Conservation (phyloP, 2,797 vertebrate genomes). For the Tangara arthus region DNA sequence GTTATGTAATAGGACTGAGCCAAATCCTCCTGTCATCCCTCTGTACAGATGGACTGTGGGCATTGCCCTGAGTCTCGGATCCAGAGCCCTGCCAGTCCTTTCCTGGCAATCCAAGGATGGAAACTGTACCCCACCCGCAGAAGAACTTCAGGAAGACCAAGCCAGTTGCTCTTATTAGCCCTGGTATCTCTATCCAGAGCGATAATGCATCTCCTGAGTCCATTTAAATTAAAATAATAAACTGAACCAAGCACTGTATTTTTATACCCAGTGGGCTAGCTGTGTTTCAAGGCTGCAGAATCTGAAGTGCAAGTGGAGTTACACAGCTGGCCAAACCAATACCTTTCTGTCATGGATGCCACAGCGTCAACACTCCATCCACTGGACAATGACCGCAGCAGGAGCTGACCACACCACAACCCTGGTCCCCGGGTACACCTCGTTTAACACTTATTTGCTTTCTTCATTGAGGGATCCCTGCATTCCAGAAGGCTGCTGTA, state of each 20-base stretch:
- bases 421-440: neutral
- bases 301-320: neutral
- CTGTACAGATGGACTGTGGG: neutral
- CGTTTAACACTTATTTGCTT: fast-evolving
- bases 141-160: neutral
- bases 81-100: neutral
- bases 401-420: fast-evolving
- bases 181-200: neutral
- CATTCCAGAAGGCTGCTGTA: neutral
- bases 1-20: neutral
- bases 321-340: neutral
- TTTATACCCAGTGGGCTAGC: neutral
- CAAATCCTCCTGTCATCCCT: neutral
- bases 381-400: neutral
- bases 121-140: neutral
- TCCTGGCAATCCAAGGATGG: neutral
- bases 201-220: neutral
- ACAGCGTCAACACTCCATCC: neutral
- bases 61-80: neutral
- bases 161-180: neutral
- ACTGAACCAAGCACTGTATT: neutral
- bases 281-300: neutral
- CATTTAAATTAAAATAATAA: neutral
- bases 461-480: neutral
- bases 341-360: neutral